phyloP scores from a whole-genome alignment of 2,113 vertebrate species.

The Chrysochloris asiatica region DNA sequence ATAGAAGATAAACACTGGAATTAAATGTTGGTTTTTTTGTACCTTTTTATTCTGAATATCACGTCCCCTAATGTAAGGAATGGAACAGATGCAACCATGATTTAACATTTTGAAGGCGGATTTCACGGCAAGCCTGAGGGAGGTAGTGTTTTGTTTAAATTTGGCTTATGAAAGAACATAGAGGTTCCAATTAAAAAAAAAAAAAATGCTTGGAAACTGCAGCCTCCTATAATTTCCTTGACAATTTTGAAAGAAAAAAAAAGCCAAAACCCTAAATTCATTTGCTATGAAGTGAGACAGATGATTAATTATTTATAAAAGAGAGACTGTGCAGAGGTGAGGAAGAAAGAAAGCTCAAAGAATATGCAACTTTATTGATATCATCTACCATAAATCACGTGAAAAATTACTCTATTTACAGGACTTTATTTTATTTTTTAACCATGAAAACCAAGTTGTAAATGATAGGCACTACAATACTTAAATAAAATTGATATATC shows the following conservation, averaged over 20 bases:
- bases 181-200: not conserved
- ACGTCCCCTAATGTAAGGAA: constrained; percentile 52
- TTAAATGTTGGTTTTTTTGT: constrained; percentile 58
- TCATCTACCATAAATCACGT: not conserved
- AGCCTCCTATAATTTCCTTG: not conserved
- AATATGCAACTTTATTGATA: constrained; percentile 25
- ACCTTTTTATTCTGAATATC: constrained; percentile 26
- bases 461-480: constrained; percentile 57
- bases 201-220: not conserved
- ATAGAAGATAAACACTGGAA: not conserved
- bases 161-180: constrained; percentile 36
- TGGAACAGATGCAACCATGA: constrained; percentile 44
- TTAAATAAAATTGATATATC: constrained; percentile 64
- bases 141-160: constrained; percentile 52
- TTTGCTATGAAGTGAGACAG: not conserved
- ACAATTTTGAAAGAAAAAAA: not conserved
- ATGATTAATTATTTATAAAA: not conserved
- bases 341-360: not conserved
- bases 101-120: constrained; percentile 57
- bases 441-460: not conserved
- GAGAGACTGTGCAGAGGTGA: not conserved
- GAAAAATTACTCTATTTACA: constrained; percentile 41
- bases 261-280: not conserved
- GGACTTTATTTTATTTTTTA: not conserved
- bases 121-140: constrained; percentile 44